Conservation (phyloP, 2,797 vertebrate species). For the Rhadinocentrus ornatus region DNA sequence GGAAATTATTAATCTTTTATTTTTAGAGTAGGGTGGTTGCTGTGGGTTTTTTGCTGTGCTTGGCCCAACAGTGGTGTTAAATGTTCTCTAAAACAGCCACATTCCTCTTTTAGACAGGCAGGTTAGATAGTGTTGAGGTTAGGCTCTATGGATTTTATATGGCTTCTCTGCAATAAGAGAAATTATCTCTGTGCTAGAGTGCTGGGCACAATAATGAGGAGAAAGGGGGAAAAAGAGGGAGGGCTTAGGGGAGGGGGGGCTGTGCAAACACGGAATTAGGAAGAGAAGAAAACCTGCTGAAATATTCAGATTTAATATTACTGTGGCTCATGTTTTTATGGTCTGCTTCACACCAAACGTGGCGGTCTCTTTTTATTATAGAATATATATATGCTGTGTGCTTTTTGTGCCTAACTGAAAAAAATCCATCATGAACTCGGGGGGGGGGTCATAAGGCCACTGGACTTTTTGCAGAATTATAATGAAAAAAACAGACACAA, state of each 20-base stretch:
- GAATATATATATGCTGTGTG: conserved; percentile 29
- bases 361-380: conserved; percentile 55
- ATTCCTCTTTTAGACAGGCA: conserved; percentile 54
- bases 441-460: not conserved
- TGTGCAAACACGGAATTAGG: conserved; percentile 50
- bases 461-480: not conserved
- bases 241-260: not conserved
- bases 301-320: conserved; percentile 67
- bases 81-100: conserved; percentile 64
- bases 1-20: conserved; percentile 82
- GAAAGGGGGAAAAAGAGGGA: not conserved
- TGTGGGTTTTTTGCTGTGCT: conserved; percentile 58
- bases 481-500: not conserved
- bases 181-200: conserved; percentile 64
- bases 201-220: conserved; percentile 56
- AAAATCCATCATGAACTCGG: not conserved
- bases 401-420: conserved; percentile 5
- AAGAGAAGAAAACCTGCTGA: conserved; percentile 44
- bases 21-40: conserved; percentile 74
- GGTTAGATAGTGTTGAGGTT: conserved; percentile 69
- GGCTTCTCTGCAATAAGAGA: conserved; percentile 68
- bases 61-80: conserved; percentile 67
- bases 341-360: conserved; percentile 36
- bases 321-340: conserved; percentile 50
- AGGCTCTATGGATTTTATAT: conserved; percentile 74